Percentiles rank a stretch among this genome's conserved stretches.
Conservation (phyloP, 2,113 vertebrate species). For the Takifugu bimaculatus region DNA sequence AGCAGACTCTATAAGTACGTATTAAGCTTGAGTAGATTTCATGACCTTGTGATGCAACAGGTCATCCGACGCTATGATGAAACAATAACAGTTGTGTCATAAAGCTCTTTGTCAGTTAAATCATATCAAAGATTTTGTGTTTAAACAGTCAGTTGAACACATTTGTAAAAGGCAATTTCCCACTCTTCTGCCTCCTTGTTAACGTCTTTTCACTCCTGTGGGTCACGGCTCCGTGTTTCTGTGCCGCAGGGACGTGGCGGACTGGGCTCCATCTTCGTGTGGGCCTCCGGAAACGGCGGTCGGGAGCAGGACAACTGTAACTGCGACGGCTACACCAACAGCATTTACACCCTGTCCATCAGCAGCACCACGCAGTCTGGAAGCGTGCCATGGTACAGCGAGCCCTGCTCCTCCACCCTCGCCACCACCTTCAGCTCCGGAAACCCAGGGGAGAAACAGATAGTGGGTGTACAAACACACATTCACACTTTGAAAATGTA, state of each 20-base stretch:
- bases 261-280: slow-evolving; percentile 96
- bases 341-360: slow-evolving; percentile 98
- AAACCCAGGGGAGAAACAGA: slow-evolving; percentile 94
- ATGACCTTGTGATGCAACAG: slow-evolving; percentile 31
- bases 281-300: slow-evolving; percentile 96
- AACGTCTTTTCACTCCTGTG: neutral
- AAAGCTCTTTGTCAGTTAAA: slow-evolving; percentile 30
- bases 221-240: slow-evolving; percentile 3
- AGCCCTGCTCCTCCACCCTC: slow-evolving; percentile 97
- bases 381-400: slow-evolving; percentile 97
- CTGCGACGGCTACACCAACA: slow-evolving; percentile 99
- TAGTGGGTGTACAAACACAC: slow-evolving; percentile 78
- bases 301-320: slow-evolving; percentile 96
- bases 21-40: slow-evolving; percentile 37
- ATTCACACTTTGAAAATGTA: neutral
- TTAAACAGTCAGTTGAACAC: too few species aligned
- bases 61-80: slow-evolving; percentile 33
- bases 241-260: slow-evolving; percentile 82
- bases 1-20: slow-evolving; percentile 28
- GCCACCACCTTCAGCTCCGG: slow-evolving; percentile 98
- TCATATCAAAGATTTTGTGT: neutral
- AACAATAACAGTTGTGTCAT: slow-evolving; percentile 45
- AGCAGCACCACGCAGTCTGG: slow-evolving; percentile 95
- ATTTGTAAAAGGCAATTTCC: slow-evolving; percentile 1
- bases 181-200: slow-evolving; percentile 21